Evolutionary conservation across 1,140 invertebrate genomes (phyloP), one percentile per base, ranked within the genome.

Genomic region (Micrasema minimum): DNA sequence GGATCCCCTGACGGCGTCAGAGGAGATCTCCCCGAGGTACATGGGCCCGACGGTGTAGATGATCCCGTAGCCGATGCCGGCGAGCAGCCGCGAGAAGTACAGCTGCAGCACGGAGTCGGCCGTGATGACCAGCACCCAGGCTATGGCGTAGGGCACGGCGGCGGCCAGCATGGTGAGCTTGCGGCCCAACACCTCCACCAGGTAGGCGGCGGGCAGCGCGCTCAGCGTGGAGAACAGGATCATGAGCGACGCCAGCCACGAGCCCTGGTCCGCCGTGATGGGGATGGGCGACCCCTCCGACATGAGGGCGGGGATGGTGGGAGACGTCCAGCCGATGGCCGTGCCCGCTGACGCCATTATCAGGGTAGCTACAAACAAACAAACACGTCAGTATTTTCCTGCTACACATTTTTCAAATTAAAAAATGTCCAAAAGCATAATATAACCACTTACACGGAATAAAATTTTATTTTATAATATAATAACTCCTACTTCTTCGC

Each of bases 1-100:
- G 2, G 89, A 86, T 1, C 93, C 92, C 62, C 92, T 83, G 18
- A 92, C 88, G 70, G 87, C 85, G 68, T 88, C 84, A 61, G 90
- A 87, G 67, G 91, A 84, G 57, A 93, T 86, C 83, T 91, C 89
- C 70, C 88, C 86, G 38, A 91, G 84, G 78, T 89, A 91, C 78
- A 91, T 87, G 0, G 89, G 88, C 22, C 88, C 86, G 4, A 86
- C 86, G 26, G 88, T 87, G 71, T 89, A 90, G 50, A 89, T 84
- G 43, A 89, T 88, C 7, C 90, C 89, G 69, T 92, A 87, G 1
- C 90, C 88, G n/a, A 93, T 80, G 23, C 91, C 91, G 43, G 87
- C 83, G 79, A 79, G 88, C 79, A 87, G 79, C 55, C 86, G 78
- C 0, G 83, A 81, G 14, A 86, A 75, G 75, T 89, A 89, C 0